Evolutionary conservation across 1,140 invertebrate species (phyloP), one percentile per base, ranked within the genome.

Genomic region (Tetragonula clypearis): DNA sequence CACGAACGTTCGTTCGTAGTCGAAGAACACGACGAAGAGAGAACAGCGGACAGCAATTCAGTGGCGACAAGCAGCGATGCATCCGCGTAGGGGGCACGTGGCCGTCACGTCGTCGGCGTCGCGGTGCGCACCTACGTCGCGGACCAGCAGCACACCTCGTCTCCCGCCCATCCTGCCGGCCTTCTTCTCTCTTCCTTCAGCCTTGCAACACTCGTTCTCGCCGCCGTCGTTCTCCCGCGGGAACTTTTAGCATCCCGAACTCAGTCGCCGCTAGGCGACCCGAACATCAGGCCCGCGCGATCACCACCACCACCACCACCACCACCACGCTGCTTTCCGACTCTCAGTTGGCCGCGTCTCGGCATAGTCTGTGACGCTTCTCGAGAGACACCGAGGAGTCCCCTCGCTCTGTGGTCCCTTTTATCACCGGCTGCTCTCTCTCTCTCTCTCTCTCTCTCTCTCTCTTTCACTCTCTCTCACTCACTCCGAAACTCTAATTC

Each of bases 191-290:
- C 68, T 65, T 66, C 26, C 65, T 71, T 26, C 62, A 55, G 35
- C 68, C 35, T 35, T 35, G 35, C 82, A 68, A 81, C 86, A 65
- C 83, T 49, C 6, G 41, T 49, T 49, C 41, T 66, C 79, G 84
- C 86, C 84, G 78, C 74, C 84, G 76, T 78, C n/a, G n/a, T n/a
- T n/a, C 74, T 79, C 77, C 74, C 74, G 73, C 86, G 88, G 80
- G 73, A 87, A 79, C 75, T 78, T 81, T 81, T 65, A 65, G 53
- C 87, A 73, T 68, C 78, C 56, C 72, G 76, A 83, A n/a, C 81
- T 93, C 90, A 92, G 86, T 93, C 92, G 85, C 90, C 93, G 66
- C 90, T 91, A 30, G 90, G 87, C 83, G 88, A 90, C 82, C 91
- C 87, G 73, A 92, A 90, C 82, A 79, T 58, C 66, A 82, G 81